A percentile compares a stretch with the other conserved stretches of the same genome.
Conservation (phyloP, 2,113 vertebrate species). For the Poeciliopsis prolifica region DNA sequence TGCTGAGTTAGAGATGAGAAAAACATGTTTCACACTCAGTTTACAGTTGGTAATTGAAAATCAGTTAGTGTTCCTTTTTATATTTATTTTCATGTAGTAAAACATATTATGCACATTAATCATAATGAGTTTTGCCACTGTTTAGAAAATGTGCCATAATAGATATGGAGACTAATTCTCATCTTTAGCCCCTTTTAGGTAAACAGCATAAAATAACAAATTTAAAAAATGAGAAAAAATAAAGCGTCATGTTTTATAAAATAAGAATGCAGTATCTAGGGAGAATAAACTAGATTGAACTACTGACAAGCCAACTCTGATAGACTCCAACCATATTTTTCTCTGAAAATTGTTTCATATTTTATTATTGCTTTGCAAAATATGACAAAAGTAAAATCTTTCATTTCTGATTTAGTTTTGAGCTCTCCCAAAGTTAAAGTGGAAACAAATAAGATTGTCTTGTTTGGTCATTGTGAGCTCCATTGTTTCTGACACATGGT, state of each 20-base stretch:
- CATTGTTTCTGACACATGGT: constrained; percentile 32
- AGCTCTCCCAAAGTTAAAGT: constrained; percentile 11
- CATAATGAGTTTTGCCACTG: too few relatives aligned
- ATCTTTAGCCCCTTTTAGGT: too few relatives aligned
- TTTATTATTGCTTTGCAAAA: background rate
- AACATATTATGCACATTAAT: too few relatives aligned
- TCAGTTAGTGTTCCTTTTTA: background rate
- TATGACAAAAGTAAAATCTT: constrained; percentile 1
- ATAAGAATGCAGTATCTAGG: background rate
- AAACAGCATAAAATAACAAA: too few relatives aligned
- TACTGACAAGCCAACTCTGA: background rate
- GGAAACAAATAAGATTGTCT: constrained; percentile 24
- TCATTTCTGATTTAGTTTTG: background rate
- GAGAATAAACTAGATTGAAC: background rate
- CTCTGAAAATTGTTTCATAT: background rate
- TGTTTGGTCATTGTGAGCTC: constrained; percentile 23
- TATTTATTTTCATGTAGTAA: too few relatives aligned
- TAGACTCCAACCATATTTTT: background rate
- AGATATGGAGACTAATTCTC: too few relatives aligned
- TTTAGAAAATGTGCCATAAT: too few relatives aligned
- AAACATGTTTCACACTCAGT: too few relatives aligned
- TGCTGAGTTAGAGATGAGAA: background rate
- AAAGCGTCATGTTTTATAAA: too few relatives aligned
- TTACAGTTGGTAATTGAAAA: background rate
- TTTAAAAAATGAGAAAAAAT: too few relatives aligned